Conservation (phyloP, 1,140 invertebrate genomes). For the Drosophila grimshawi region DNA sequence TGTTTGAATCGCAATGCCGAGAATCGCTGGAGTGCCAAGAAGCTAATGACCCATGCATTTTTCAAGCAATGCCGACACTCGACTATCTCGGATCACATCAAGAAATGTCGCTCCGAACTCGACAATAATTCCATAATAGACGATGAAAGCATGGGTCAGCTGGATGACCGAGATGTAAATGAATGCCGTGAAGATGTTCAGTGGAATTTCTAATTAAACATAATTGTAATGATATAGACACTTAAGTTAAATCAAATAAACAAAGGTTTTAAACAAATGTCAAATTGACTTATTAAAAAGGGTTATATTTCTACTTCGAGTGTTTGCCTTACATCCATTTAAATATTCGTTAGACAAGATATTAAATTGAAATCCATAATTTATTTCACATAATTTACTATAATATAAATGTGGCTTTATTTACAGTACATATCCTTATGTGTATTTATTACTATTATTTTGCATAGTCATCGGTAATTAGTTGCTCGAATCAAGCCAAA, state of each 20-base stretch:
- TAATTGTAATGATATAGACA: constrained; percentile 12
- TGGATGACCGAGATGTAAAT: background rate
- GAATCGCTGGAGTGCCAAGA: constrained; percentile 87
- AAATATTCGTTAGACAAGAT: background rate
- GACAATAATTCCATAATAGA: background rate
- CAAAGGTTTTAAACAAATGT: constrained; percentile 2
- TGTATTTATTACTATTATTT: constrained; percentile 30
- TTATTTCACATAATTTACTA: constrained; percentile 56
- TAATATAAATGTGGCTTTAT: constrained; percentile 47
- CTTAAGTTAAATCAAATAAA: constrained; percentile 18
- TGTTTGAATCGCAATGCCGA: constrained; percentile 87
- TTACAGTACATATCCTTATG: constrained; percentile 43
- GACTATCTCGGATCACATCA: constrained; percentile 62
- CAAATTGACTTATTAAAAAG: background rate
- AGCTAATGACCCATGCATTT: constrained; percentile 90
- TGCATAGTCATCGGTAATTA: constrained; percentile 14
- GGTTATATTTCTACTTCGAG: background rate
- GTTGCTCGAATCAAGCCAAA: constrained; percentile 55
- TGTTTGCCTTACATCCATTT: background rate
- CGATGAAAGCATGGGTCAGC: constrained; percentile 15
- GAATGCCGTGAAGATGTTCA: constrained; percentile 26
- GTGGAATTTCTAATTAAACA: constrained; percentile 36
- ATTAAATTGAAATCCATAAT: constrained; percentile 38
- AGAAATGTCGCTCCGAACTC: constrained; percentile 36
- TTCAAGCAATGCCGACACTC: constrained; percentile 88